Evolutionary conservation across 2,888 invertebrate species (phyloP).

Genomic region (Heliconius erato): DNA sequence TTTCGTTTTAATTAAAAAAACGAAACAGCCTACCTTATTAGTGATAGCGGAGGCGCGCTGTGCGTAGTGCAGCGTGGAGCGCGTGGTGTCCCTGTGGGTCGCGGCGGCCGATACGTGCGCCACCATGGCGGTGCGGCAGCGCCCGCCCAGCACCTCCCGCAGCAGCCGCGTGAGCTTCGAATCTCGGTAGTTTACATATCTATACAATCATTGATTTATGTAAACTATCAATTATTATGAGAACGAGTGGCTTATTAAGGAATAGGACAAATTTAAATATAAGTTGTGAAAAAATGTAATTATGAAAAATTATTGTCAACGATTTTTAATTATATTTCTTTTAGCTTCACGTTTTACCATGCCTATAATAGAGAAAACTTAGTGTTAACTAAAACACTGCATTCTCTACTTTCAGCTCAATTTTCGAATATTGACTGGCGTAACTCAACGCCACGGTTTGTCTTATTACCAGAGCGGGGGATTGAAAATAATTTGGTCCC

Average conservation of each 20-base stretch:
- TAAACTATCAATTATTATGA: neutral
- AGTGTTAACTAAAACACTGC: too few relatives aligned
- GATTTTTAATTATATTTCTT: too few relatives aligned
- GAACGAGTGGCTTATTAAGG: neutral
- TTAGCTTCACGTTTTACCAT: too few relatives aligned
- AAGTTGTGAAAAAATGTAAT: too few relatives aligned
- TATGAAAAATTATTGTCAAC: too few relatives aligned
- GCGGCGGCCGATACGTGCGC: constrained; percentile 96
- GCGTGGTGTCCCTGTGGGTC: constrained; percentile 94
- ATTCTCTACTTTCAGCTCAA: too few relatives aligned
- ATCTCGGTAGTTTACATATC: constrained; percentile 98
- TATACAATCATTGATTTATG: constrained; percentile 49
- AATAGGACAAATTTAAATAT: neutral
- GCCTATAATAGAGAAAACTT: too few relatives aligned
- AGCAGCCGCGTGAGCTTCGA: constrained; percentile 96
- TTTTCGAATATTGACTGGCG: neutral
- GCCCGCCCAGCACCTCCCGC: constrained; percentile 94
- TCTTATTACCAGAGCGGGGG: neutral
- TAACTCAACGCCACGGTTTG: neutral
- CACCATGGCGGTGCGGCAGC: constrained; percentile 98
- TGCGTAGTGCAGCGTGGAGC: constrained; percentile 97
- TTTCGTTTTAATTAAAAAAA: neutral
- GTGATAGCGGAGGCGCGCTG: constrained; percentile 97
- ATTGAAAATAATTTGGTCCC: neutral
- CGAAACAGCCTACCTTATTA: constrained; percentile 87